Base-by-base conservation (phyloP, 2,888 invertebrate genomes). In the Metalampra italica region DNA sequence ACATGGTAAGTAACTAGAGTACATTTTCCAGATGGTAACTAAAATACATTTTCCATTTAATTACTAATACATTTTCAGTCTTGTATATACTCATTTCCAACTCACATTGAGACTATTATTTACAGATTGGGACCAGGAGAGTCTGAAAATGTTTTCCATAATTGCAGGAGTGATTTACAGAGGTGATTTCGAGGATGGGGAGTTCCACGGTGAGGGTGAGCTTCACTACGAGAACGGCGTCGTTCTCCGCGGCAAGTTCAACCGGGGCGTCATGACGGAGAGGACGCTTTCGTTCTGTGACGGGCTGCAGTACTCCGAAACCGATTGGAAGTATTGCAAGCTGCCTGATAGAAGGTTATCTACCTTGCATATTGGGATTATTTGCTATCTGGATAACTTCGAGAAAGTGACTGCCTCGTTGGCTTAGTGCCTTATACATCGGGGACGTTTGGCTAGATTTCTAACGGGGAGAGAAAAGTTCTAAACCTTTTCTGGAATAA, bases 331-430 rank as follows among this genome's bases (percentile, higher is more conserved):
- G 32, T 32, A 32, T 11, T 32, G 32, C 32, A 2, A 69, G 49
- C 78, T 79, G 64, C 81, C 87, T 0, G 92, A 92, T 64, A 81
- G 93, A 53, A 86, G 92, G 83, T 92, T n/a, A n/a, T n/a, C n/a
- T n/a, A n/a, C n/a, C n/a, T n/a, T n/a, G n/a, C n/a, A n/a, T n/a
- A n/a, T n/a, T n/a, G n/a, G n/a, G n/a, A n/a, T n/a, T n/a, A n/a
- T n/a, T n/a, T n/a, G n/a, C n/a, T n/a, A 66, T 22, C 5, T 22
- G 2, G 5, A 3, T 14, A 1, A 7, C 22, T 22, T 2, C 2
- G 22, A 3, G 22, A 22, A 22, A 22, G 22, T 22, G 22, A 22
- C 22, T 5, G 22, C 5, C 22, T 22, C 5, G 5, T 3, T 22
- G 22, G 22, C 22, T 2, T 22, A 22, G 22, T 22, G 22, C 22